phyloP scores from a whole-genome alignment of 1,140 invertebrate species.

The Xylocopa sonorina region DNA sequence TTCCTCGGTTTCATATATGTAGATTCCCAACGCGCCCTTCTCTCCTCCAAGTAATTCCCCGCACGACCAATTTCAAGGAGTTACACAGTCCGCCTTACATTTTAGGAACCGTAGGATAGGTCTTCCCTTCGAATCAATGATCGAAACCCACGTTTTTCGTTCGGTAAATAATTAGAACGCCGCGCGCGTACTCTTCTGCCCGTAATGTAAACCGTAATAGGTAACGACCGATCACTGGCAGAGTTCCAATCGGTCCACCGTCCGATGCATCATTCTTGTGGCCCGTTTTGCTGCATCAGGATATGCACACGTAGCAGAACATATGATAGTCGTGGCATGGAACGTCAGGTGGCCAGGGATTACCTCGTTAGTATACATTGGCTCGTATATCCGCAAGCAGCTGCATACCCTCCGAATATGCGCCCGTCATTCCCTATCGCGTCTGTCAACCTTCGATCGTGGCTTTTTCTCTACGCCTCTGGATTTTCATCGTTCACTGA shows the following conservation, averaged over 20 bases:
- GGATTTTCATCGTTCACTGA: background rate
- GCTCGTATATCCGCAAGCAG: conserved; percentile 37
- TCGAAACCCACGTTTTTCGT: too few relatives aligned
- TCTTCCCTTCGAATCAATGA: too few relatives aligned
- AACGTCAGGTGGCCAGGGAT: conserved; percentile 52
- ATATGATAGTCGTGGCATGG: conserved; percentile 40
- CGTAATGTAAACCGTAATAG: conserved; percentile 7
- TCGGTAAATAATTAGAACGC: conserved; percentile 1
- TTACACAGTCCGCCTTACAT: too few relatives aligned
- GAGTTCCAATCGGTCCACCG: conserved; percentile 27
- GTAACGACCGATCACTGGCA: conserved; percentile 20
- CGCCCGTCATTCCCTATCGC: conserved; percentile 8
- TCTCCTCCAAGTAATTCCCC: too few relatives aligned
- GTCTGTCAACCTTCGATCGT: background rate
- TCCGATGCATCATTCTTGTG: conserved; percentile 44
- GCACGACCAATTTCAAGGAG: too few relatives aligned
- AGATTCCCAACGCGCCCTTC: background rate
- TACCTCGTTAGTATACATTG: conserved; percentile 57
- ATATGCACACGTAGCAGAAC: conserved; percentile 39
- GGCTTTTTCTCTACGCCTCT: background rate
- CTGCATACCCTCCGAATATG: conserved; percentile 37
- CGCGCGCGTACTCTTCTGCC: background rate
- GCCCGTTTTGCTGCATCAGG: conserved; percentile 34
- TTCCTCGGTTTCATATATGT: background rate
- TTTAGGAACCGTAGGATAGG: too few relatives aligned